Base-by-base conservation (phyloP, 2,113 vertebrate species). In the Saguinus imperator region DNA sequence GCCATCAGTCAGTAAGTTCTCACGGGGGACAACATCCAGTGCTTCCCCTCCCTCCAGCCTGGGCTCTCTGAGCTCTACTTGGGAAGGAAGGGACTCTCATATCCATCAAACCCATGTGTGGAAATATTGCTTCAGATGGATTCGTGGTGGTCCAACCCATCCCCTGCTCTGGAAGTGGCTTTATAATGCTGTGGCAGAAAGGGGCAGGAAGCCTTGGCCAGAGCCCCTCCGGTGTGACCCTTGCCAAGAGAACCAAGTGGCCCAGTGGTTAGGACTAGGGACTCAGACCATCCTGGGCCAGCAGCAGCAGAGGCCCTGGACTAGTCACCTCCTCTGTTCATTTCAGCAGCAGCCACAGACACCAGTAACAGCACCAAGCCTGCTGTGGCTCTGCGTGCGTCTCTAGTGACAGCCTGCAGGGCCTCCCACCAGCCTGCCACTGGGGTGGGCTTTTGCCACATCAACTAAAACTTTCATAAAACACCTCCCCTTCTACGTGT, bases 21-120 rank as follows among this genome's bases (percentile, higher is more conserved):
- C 64, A 37, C 2, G 1, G 1, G 6, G 0, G 5, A 8, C 27
- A 5, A 37, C 5, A 1, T 55, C 29, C 1, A 5, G 5, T 43
- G 2, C 1, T 29, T 20, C 58, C 35, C 17, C 27, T 64, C 61
- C 11, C 27, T 29, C 12, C 27, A 64, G 35, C 6, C 37, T 32
- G 75, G 6, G 27, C 55, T 11, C 48, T 13, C 61, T 70, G 45
- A 80, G 32, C 37, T 73, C 35, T 27, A 3, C 27, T 14, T 0
- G 12, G 61, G 61, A 64, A 0, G 83, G 58, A 14, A 0, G 6
- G 17, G 50, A 5, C 16, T 25, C 32, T 29, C 25, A 43, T 45
- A 23, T 57, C 9, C 55, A 48, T 11, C 25, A 8, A 16, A 35
- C 29, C 11, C 17, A 2, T 1, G 4, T 25, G 57, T 21, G 40